A percentile compares a stretch with the other conserved stretches of the same genome.
These are phyloP conservation scores for Drosophila fungiperda DNA, from an alignment of 2,888 invertebrate species.

Conservation along the genomic window DNA sequence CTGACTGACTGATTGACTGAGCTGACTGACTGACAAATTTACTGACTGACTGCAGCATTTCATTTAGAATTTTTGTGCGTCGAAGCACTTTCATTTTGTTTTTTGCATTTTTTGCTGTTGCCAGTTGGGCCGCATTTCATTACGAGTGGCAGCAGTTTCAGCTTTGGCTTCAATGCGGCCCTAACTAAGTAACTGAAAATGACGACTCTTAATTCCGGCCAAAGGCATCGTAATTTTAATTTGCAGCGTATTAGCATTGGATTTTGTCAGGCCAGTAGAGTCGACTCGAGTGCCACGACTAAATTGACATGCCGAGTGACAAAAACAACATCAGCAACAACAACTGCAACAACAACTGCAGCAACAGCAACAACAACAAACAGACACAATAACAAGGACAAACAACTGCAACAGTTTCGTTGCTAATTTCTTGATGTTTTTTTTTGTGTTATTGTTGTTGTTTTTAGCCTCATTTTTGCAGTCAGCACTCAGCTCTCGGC, in stretches of 20 bases:
- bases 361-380: slow-evolving; percentile 6
- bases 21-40: neutral
- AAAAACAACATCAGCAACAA: slow-evolving; percentile 19
- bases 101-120: slow-evolving; percentile 1
- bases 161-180: slow-evolving; percentile 43
- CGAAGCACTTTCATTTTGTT: slow-evolving; percentile 54
- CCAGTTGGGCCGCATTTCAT: slow-evolving; percentile 58
- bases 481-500: slow-evolving; percentile 32
- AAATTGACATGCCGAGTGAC: slow-evolving; percentile 56
- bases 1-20: slow-evolving; percentile 5
- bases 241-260: slow-evolving; percentile 66
- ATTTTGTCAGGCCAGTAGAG: slow-evolving; percentile 52
- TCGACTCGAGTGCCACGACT: slow-evolving; percentile 11
- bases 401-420: slow-evolving; percentile 46
- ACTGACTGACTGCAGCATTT: slow-evolving; percentile 46
- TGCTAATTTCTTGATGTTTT: slow-evolving; percentile 19
- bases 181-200: slow-evolving; percentile 49
- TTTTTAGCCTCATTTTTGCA: slow-evolving; percentile 4
- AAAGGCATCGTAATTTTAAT: slow-evolving; percentile 72
- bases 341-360: neutral
- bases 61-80: slow-evolving; percentile 69
- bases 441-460: slow-evolving; percentile 6
- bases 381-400: slow-evolving; percentile 9
- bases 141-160: slow-evolving; percentile 30
- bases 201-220: slow-evolving; percentile 46